Evolutionary conservation across 1,140 invertebrate species (phyloP).

Genomic region (Brachionus sp.): DNA sequence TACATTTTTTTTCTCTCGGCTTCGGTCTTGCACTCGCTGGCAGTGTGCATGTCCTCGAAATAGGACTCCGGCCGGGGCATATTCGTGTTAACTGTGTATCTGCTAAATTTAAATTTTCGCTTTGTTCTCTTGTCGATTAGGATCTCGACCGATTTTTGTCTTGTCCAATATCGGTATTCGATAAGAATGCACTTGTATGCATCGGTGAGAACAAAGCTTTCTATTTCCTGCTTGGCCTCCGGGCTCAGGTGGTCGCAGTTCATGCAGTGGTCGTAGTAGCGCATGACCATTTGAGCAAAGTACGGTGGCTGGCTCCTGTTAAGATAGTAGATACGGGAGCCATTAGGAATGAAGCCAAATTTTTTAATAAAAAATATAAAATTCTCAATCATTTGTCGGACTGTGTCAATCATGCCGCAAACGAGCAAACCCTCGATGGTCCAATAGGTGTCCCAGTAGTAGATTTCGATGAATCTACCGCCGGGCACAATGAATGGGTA

Average conservation of each 20-base stretch:
- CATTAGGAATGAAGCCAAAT: conserved; percentile 79
- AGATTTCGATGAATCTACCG: conserved; percentile 77
- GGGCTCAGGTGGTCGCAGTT: neutral
- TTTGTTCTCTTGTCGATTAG: neutral
- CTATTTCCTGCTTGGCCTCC: neutral
- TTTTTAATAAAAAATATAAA: conserved; percentile 49
- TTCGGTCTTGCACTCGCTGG: neutral
- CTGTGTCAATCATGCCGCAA: conserved; percentile 76
- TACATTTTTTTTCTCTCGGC: conserved; percentile 67
- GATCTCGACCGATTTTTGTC: neutral
- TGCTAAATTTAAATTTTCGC: neutral
- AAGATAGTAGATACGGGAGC: conserved; percentile 79
- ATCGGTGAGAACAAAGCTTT: neutral
- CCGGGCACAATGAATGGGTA: conserved; percentile 73
- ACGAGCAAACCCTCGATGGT: conserved; percentile 77
- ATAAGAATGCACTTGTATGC: neutral
- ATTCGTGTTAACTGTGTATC: neutral
- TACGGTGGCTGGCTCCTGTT: conserved; percentile 80
- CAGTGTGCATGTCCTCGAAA: conserved; percentile 64
- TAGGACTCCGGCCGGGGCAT: conserved; percentile 74
- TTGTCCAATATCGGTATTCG: conserved; percentile 27
- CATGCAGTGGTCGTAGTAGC: neutral
- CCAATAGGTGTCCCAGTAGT: conserved; percentile 95
- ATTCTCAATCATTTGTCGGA: conserved; percentile 67
- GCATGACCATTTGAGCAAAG: conserved; percentile 72